Evolutionary conservation across 2,888 invertebrate genomes (phyloP), one percentile per base, ranked within the genome.

Genomic region (Drosophila mulleri): DNA sequence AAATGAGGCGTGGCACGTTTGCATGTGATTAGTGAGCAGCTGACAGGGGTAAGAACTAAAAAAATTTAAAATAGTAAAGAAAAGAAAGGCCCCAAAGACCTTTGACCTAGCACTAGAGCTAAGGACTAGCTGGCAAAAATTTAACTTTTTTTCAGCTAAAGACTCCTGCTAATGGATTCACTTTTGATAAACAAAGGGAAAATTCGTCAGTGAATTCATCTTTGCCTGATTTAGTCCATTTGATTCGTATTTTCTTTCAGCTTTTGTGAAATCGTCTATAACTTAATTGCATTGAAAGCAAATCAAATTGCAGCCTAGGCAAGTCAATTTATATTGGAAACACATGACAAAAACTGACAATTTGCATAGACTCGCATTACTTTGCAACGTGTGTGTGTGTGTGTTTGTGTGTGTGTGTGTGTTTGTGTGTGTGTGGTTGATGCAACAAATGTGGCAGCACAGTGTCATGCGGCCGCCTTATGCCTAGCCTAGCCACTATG

Each of bases 1-100:
- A 45, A 45, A 37, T 32, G 37, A 37, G 47, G 47, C 58, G 58
- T 58, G 37, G 45, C 26, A 35, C 2, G 26, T 32, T 11, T 14
- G 37, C 37, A 5, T 8, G 50, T 44, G 48, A 44, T 72, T 29
- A 41, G 60, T 47, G 72, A 26, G n/a, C 39, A 35, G 47, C 37
- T 29, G n/a, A 20, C 35, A 48, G 5, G 14, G 37, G 37, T 39
- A n/a, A 3, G 16, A 39, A 37, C n/a, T n/a, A 16, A 26, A 8
- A 39, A 7, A 48, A 11, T 0, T 0, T 3, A 12, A 35, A 7
- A 26, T 5, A 26, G n/a, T n/a, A n/a, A n/a, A n/a, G n/a, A 26
- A 26, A 23, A 23, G 2, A 3, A 23, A 23, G 23, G 12, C 11
- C 35, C 35, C 47, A 45, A 14, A 45, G 45, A 23, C 37, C 37